Conservation (phyloP, 2,888 invertebrate genomes). For the Nomada flava region DNA sequence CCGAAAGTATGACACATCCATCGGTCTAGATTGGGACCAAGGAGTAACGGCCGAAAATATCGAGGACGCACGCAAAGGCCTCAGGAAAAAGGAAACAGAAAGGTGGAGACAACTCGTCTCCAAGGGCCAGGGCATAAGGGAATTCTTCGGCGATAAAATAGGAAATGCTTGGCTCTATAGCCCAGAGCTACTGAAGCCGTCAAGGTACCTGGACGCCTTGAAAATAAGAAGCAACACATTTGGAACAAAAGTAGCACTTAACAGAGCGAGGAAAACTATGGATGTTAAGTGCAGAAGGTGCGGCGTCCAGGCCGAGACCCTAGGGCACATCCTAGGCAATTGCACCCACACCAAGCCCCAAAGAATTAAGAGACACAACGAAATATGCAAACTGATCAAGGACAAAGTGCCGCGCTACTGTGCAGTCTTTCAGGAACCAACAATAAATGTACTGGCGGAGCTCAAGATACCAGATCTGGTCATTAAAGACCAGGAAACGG, state of each 20-base stretch:
- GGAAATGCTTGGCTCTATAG: slow-evolving; percentile 19
- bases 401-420: not conserved
- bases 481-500: slow-evolving; percentile 16
- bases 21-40: too few relatives aligned
- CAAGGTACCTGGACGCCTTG: slow-evolving; percentile 11
- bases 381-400: not conserved
- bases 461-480: not conserved
- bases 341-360: not conserved
- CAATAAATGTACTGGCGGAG: too few relatives aligned
- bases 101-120: not conserved
- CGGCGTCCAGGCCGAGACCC: not conserved
- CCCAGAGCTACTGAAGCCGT: not conserved
- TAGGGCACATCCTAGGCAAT: slow-evolving; percentile 5
- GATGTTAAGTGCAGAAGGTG: slow-evolving; percentile 5
- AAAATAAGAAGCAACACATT: slow-evolving; percentile 14
- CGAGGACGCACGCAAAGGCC: too few relatives aligned
- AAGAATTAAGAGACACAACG: not conserved
- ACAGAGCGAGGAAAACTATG: not conserved
- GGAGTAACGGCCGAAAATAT: too few relatives aligned
- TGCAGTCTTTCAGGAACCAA: not conserved
- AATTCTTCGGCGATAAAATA: not conserved
- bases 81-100: too few relatives aligned
- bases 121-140: not conserved
- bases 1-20: too few relatives aligned
- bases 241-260: not conserved